phyloP scores from a whole-genome alignment of 2,888 invertebrate genomes.

The Artemia sp. region DNA sequence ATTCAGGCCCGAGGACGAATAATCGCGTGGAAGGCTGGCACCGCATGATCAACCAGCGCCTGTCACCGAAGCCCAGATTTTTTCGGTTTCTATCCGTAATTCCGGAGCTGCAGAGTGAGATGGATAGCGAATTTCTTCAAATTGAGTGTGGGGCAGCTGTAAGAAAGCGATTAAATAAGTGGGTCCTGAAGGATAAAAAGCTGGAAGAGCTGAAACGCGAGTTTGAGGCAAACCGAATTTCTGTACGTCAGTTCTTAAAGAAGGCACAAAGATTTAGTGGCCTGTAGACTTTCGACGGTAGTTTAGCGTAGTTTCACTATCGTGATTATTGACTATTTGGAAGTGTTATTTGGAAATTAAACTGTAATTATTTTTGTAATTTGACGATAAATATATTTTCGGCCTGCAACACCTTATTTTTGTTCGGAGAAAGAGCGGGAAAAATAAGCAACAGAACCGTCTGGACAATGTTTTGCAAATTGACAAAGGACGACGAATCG shows the following conservation, averaged over 20 bases:
- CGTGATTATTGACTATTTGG: too few relatives aligned
- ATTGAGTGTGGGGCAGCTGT: not conserved
- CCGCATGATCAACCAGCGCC: not conserved
- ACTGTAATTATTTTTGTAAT: too few relatives aligned
- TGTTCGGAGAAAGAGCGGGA: too few relatives aligned
- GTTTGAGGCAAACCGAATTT: not conserved
- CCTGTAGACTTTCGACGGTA: too few relatives aligned
- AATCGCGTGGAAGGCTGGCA: not conserved
- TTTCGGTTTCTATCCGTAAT: not conserved
- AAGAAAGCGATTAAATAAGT: not conserved
- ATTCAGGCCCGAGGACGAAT: not conserved
- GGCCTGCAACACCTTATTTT: too few relatives aligned
- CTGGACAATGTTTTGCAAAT: too few relatives aligned
- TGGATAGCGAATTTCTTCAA: not conserved
- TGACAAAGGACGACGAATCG: too few relatives aligned
- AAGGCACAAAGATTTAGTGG: not conserved
- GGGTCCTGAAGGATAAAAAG: constrained; percentile 7
- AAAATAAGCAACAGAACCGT: too few relatives aligned
- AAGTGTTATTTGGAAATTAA: too few relatives aligned
- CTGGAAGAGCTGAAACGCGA: not conserved
- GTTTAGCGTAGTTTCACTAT: too few relatives aligned
- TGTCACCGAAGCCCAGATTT: not conserved
- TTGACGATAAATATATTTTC: too few relatives aligned
- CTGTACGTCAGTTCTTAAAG: not conserved
- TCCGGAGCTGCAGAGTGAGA: not conserved